phyloP scores from a whole-genome alignment of 2,797 vertebrate species.

The Coregonus ussuriensis region DNA sequence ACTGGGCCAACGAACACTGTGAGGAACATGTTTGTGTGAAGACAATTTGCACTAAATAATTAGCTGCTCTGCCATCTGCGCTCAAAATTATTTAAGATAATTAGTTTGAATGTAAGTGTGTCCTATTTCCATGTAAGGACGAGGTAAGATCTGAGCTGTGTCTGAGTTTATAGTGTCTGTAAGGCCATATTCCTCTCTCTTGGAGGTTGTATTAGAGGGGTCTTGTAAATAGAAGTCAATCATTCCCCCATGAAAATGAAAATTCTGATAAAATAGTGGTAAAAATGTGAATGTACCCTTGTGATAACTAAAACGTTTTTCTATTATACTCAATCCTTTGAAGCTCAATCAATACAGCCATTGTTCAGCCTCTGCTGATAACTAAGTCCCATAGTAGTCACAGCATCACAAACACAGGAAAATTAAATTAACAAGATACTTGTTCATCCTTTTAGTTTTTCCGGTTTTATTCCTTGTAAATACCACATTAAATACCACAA shows the following conservation, averaged over 20 bases:
- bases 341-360: too few species aligned
- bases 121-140: not conserved
- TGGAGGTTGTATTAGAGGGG: not conserved
- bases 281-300: not conserved
- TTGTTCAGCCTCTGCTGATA: not conserved
- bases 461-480: not conserved
- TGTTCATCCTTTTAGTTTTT: not conserved
- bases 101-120: not conserved
- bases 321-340: not conserved
- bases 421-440: not conserved
- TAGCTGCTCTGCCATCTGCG: not conserved
- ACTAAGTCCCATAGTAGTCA: not conserved
- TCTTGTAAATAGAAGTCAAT: not conserved
- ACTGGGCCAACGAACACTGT: not conserved
- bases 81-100: not conserved
- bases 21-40: not conserved
- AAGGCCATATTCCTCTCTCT: not conserved
- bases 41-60: conserved; percentile 1
- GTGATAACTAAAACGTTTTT: not conserved
- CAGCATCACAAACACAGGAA: not conserved
- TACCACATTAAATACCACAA: not conserved
- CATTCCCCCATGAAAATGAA: not conserved
- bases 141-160: not conserved
- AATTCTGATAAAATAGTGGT: not conserved
- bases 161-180: not conserved